Evolutionary conservation across 2,113 vertebrate species (phyloP).

Genomic region (Cervus canadensis): DNA sequence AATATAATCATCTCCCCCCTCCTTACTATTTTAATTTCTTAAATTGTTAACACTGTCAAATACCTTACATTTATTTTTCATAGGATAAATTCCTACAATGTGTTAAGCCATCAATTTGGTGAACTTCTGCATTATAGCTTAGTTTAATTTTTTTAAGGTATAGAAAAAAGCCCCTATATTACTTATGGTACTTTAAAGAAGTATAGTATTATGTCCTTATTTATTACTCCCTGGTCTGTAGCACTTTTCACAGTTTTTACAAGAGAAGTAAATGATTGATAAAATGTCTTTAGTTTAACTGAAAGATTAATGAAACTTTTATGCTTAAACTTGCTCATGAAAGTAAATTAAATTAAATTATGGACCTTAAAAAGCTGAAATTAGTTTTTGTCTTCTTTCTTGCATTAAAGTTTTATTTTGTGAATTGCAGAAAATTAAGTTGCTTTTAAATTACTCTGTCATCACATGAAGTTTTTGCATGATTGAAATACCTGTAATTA

Average conservation of each 20-base stretch:
- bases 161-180: neutral
- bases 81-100: neutral
- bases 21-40: neutral
- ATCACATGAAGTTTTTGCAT: slow-evolving; percentile 68
- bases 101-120: neutral
- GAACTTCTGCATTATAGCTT: neutral
- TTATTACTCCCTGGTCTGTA: neutral
- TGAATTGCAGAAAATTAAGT: slow-evolving; percentile 25
- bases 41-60: neutral
- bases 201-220: neutral
- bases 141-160: neutral
- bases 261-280: neutral
- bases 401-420: slow-evolving; percentile 36
- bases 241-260: neutral
- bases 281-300: slow-evolving; percentile 12
- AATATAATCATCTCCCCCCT: neutral
- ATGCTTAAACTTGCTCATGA: slow-evolving; percentile 26
- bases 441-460: slow-evolving; percentile 47
- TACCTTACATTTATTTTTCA: slow-evolving; percentile 1
- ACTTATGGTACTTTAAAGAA: neutral
- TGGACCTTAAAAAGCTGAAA: neutral
- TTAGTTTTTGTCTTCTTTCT: slow-evolving; percentile 22
- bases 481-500: slow-evolving; percentile 78
- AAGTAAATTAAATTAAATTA: slow-evolving; percentile 42
- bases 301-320: neutral